These are phyloP conservation scores for Cylloceria caligata DNA, from an alignment of 2,888 invertebrate species.

Conservation along the genomic window DNA sequence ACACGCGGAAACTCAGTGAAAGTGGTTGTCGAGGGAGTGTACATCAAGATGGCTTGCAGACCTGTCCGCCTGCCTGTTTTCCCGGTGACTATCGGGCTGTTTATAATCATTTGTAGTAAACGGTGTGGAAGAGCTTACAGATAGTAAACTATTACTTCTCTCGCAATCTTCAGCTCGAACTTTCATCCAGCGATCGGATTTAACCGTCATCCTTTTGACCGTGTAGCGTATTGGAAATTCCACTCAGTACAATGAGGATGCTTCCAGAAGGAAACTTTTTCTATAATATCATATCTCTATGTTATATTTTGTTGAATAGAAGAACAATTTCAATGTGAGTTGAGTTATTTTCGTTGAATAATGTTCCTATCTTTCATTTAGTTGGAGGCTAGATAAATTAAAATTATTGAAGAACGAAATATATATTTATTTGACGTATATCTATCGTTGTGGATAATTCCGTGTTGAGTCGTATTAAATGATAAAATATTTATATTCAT, in stretches of 20 bases:
- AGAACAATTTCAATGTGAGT: not conserved
- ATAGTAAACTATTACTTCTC: conserved; percentile 55
- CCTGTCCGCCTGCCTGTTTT: conserved; percentile 45
- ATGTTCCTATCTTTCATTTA: not conserved
- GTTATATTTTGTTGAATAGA: not conserved
- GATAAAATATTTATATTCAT: too few relatives aligned
- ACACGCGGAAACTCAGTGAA: conserved; percentile 32
- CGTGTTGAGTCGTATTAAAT: too few relatives aligned
- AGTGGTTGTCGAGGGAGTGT: conserved; percentile 40
- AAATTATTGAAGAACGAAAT: not conserved
- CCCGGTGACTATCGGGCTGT: conserved; percentile 62
- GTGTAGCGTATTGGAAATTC: conserved; percentile 2
- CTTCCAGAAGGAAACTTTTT: not conserved
- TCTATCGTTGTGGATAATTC: too few relatives aligned
- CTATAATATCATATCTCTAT: not conserved
- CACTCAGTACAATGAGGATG: not conserved
- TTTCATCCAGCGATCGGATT: conserved; percentile 55
- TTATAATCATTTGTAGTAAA: conserved; percentile 72
- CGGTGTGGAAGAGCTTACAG: conserved; percentile 67
- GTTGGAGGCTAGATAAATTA: not conserved
- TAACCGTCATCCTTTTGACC: conserved; percentile 47
- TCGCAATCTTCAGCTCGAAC: conserved; percentile 48
- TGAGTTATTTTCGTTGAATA: not conserved
- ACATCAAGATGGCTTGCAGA: conserved; percentile 7
- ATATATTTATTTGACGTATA: too few relatives aligned